These are phyloP conservation scores for Proteles cristata DNA, from an alignment of 2,113 vertebrate genomes.

Conservation along the genomic window DNA sequence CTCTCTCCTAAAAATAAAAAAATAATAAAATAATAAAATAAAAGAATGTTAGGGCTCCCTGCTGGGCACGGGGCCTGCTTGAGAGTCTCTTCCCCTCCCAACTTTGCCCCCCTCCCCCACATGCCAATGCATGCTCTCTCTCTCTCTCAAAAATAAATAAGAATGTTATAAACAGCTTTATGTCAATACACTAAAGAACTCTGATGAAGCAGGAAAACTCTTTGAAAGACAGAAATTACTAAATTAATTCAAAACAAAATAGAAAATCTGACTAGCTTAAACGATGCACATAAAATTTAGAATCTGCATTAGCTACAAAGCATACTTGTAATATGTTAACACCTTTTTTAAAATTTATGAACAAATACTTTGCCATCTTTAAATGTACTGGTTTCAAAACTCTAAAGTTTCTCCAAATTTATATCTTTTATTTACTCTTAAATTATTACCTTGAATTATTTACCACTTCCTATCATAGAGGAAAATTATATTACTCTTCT, in stretches of 20 bases:
- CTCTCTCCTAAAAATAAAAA: too few relatives aligned
- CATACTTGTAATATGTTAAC: not conserved
- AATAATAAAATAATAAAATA: not conserved
- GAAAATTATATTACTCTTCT: not conserved
- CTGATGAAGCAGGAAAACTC: not conserved
- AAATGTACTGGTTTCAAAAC: constrained; percentile 6
- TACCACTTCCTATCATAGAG: not conserved
- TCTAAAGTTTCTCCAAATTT: constrained; percentile 22
- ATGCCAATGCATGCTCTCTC: too few relatives aligned
- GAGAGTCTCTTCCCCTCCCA: too few relatives aligned
- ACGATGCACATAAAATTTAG: not conserved
- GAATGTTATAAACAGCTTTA: not conserved
- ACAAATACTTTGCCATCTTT: not conserved
- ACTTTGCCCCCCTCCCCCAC: too few relatives aligned
- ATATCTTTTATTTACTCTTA: constrained; percentile 34
- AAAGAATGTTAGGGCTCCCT: not conserved
- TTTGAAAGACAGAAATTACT: not conserved
- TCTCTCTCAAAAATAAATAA: too few relatives aligned
- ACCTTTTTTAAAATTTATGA: not conserved
- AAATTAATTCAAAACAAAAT: not conserved
- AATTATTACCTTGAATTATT: constrained; percentile 32
- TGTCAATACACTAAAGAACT: not conserved
- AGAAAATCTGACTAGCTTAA: constrained; percentile 3
- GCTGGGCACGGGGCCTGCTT: too few relatives aligned
- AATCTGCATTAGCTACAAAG: constrained; percentile 11